Base-by-base conservation (phyloP, 2,888 invertebrate species). In the Ashinkailepas kermadecensis region DNA sequence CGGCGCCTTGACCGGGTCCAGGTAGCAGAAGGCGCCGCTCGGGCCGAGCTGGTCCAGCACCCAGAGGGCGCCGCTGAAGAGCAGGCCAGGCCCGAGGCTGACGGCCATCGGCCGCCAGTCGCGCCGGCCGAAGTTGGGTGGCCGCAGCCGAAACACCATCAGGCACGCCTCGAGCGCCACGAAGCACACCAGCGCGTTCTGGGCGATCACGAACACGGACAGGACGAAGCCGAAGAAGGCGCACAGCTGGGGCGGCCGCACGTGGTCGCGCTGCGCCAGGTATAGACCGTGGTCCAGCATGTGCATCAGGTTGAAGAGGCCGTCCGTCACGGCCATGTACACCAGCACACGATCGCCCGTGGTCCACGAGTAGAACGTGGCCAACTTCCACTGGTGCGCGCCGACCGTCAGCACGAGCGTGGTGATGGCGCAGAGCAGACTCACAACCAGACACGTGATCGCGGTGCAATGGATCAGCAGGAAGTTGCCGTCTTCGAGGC, bases 211-310 rank as follows among this genome's bases (percentile, higher is more conserved):
- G 56, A 78, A 57, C 56, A 78, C 57, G 10, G 78, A 78, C 78
- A 78, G 57, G 21, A 57, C 21, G 78, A 78, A 78, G n/a, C 78
- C 78, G 78, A 78, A 78, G n/a, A 78, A n/a, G 57, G 56, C n/a
- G 78, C 78, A 78, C 78, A 78, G 56, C 21, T 54, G 56, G 56
- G 0, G n/a, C 56, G 78, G 78, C 11, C 57, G 56, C 21, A 57
- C 56, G 57, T 78, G 78, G 54, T 21, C 78, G 8, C 78, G 18
- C 57, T 78, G 56, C 57, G n/a, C 56, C 78, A 56, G n/a, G n/a
- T 78, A 78, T 56, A 78, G 1, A 10, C 54, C 54, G 78, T 78
- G 78, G 78, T 78, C 78, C 56, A 54, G 56, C 54, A 57, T 78
- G 57, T 78, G 78, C 56, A n/a, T 57, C 9, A 78, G 18, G 57